phyloP scores from a whole-genome alignment of 2,113 vertebrate genomes.

The Chauna torquata region DNA sequence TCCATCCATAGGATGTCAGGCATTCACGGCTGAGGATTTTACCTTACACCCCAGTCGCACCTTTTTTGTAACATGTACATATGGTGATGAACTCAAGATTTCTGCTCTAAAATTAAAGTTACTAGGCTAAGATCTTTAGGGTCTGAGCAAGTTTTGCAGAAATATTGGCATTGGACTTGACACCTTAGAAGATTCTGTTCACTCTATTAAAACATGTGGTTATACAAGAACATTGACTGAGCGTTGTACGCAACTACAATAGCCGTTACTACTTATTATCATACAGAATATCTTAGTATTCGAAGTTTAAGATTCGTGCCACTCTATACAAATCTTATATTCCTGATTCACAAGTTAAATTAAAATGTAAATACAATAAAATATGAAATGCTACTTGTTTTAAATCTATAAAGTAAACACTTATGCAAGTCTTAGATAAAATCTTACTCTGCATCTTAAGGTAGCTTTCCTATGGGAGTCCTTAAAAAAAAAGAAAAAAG shows the following conservation, averaged over 20 bases:
- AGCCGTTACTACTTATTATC: not conserved
- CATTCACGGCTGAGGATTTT: not conserved
- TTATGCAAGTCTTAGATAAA: not conserved
- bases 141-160: not conserved
- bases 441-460: not conserved
- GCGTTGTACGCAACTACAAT: not conserved
- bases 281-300: not conserved
- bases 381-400: not conserved
- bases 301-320: not conserved
- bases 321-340: not conserved
- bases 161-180: not conserved
- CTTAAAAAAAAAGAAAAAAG: not conserved
- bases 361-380: not conserved
- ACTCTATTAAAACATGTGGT: not conserved
- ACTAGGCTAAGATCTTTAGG: not conserved
- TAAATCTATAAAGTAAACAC: not conserved
- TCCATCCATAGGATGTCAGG: not conserved
- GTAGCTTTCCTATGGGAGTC: not conserved
- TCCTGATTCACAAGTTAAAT: not conserved
- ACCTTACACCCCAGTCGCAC: not conserved
- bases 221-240: not conserved
- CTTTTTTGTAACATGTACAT: accelerated
- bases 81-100: not conserved
- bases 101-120: not conserved
- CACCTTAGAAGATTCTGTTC: not conserved